Evolutionary conservation across 2,113 vertebrate species (phyloP).

Genomic region (Pangasianodon hypophthalmus): DNA sequence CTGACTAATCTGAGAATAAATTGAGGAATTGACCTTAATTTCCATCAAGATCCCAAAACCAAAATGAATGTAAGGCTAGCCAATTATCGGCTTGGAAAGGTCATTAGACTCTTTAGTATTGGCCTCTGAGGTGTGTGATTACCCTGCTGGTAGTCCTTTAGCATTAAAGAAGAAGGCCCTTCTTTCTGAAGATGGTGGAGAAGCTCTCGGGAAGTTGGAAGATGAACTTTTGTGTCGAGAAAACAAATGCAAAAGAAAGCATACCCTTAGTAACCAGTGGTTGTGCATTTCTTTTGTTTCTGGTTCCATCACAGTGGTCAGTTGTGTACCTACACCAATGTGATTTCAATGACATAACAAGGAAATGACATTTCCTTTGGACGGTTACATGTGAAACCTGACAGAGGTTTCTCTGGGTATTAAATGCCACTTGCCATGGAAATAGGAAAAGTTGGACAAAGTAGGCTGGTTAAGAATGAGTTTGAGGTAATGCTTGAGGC

Average conservation of each 20-base stretch:
- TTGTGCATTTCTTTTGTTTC: conserved; percentile 62
- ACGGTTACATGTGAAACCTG: conserved; percentile 32
- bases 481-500: conserved; percentile 19
- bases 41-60: conserved; percentile 41
- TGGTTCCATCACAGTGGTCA: conserved; percentile 52
- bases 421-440: conserved; percentile 38
- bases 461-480: conserved; percentile 20
- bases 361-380: conserved; percentile 22
- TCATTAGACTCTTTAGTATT: conserved; percentile 50
- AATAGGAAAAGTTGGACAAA: conserved; percentile 20
- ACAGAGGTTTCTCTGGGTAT: conserved; percentile 40
- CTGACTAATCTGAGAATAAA: conserved; percentile 16
- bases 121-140: conserved; percentile 21
- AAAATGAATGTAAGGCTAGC: conserved; percentile 58
- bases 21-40: conserved; percentile 37
- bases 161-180: conserved; percentile 35
- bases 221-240: conserved; percentile 45
- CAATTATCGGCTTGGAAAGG: conserved; percentile 60
- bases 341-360: conserved; percentile 41
- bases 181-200: conserved; percentile 32
- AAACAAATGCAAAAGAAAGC: conserved; percentile 42
- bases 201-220: conserved; percentile 54
- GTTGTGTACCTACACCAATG: conserved; percentile 58
- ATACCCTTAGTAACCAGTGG: conserved; percentile 68
- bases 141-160: conserved; percentile 32